Percentiles rank a stretch among this genome's conserved stretches.
These are phyloP conservation scores for Paramacrobiotus metropolitanus DNA, from an alignment of 1,140 invertebrate genomes.

Conservation along the genomic window DNA sequence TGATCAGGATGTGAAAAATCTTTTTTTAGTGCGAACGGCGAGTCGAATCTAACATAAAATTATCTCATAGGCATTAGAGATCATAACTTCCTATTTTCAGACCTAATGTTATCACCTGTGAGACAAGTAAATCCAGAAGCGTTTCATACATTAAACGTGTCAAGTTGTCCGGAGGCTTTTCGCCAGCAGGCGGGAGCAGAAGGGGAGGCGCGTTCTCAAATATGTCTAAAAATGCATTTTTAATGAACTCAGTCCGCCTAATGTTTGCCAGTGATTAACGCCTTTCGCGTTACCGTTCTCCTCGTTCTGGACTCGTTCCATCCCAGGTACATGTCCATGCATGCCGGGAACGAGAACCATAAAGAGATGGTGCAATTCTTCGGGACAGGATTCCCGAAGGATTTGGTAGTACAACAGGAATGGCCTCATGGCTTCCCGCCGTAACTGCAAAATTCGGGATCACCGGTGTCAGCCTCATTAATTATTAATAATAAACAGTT, in stretches of 20 bases:
- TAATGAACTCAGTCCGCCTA: no score
- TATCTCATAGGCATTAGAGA: no score
- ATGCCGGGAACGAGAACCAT: not conserved
- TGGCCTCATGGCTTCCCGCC: not conserved
- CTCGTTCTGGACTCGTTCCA: no score
- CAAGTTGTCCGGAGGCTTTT: not conserved
- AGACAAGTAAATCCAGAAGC: not conserved
- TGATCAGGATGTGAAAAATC: no score
- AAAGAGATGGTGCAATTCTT: not conserved
- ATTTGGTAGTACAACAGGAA: conserved; percentile 1
- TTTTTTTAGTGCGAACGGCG: no score
- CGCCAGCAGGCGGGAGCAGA: not conserved
- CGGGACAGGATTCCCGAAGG: not conserved
- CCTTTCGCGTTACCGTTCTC: not conserved
- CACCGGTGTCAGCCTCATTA: no score
- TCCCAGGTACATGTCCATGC: no score
- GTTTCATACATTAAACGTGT: not conserved
- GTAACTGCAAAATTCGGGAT: not conserved
- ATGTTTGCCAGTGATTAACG: no score
- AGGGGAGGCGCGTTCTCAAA: not conserved
- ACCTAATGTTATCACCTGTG: not conserved
- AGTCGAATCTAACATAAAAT: no score
- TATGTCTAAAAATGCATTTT: no score
- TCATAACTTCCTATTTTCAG: no score
- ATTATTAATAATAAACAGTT: not conserved